These are phyloP conservation scores for Seriola rivoliana DNA, from an alignment of 2,113 vertebrate species.

Conservation along the genomic window DNA sequence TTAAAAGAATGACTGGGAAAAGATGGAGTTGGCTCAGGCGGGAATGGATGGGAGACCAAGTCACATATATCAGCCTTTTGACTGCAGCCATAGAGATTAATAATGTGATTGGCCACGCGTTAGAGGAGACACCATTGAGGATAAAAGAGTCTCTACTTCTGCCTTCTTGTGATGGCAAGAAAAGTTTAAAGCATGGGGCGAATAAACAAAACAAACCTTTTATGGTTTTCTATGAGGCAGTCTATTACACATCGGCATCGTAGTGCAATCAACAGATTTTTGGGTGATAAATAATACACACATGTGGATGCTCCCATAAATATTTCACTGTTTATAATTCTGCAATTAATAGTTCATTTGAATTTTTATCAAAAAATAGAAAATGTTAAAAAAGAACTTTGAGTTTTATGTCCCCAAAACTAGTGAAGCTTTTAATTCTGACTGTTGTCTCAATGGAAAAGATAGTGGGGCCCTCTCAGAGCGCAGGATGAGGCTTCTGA, in stretches of 20 bases:
- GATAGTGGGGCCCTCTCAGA: constrained; percentile 26
- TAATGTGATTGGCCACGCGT: constrained; percentile 82
- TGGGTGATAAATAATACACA: constrained; percentile 31
- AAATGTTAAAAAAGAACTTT: background rate
- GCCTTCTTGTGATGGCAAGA: constrained; percentile 62
- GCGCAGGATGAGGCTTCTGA: constrained; percentile 29
- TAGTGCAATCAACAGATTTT: constrained; percentile 17
- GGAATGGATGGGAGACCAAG: constrained; percentile 70
- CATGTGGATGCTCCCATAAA: constrained; percentile 29
- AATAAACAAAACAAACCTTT: constrained; percentile 53
- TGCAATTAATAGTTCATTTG: background rate
- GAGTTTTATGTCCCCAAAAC: background rate
- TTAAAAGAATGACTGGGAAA: constrained; percentile 77
- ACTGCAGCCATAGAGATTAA: constrained; percentile 77
- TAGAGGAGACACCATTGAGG: constrained; percentile 68
- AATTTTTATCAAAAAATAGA: background rate
- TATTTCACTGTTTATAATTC: background rate
- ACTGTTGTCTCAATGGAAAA: constrained; percentile 3
- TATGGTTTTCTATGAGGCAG: constrained; percentile 31
- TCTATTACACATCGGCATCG: constrained; percentile 22
- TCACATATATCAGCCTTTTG: constrained; percentile 80
- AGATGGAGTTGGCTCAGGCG: constrained; percentile 65
- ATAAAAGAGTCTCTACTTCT: constrained; percentile 64
- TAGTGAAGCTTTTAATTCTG: background rate
- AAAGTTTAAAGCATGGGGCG: constrained; percentile 57